Conservation (phyloP, 2,888 invertebrate genomes). For the Allygus modestus region DNA sequence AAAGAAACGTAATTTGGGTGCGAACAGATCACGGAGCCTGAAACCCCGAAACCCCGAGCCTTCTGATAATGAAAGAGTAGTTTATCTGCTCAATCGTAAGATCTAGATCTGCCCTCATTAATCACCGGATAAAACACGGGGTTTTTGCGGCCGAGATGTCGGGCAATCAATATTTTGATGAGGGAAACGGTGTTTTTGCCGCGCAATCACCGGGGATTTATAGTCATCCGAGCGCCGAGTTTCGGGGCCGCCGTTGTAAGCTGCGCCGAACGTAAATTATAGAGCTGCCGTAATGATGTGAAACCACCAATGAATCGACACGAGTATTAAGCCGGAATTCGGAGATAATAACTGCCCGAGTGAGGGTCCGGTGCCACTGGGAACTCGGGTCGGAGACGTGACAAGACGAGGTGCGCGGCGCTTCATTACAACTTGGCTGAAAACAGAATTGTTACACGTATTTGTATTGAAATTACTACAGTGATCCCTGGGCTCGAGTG, state of each 20-base stretch:
- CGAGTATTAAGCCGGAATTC: constrained; percentile 34
- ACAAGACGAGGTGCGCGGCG: background rate
- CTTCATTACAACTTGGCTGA: background rate
- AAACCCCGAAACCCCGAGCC: background rate
- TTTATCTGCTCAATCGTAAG: constrained; percentile 6
- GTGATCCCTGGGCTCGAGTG: background rate
- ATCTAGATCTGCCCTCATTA: constrained; percentile 27
- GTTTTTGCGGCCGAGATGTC: constrained; percentile 2
- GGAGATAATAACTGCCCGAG: constrained; percentile 16
- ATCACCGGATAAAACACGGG: constrained; percentile 1
- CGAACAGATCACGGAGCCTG: background rate
- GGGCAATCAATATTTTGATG: constrained; percentile 23
- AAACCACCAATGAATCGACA: constrained; percentile 44
- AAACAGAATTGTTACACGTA: background rate
- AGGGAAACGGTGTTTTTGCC: constrained; percentile 29
- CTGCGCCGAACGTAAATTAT: constrained; percentile 36
- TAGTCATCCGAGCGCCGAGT: constrained; percentile 2
- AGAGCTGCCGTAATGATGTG: constrained; percentile 48
- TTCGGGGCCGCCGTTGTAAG: constrained; percentile 8
- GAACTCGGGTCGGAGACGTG: background rate
- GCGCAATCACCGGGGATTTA: constrained; percentile 23
- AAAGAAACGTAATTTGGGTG: background rate
- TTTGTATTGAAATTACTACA: no score
- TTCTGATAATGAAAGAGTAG: constrained; percentile 26
- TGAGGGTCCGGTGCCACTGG: constrained; percentile 1